Base-by-base conservation (phyloP, 1,140 invertebrate genomes). In the Drosophila takahashii region DNA sequence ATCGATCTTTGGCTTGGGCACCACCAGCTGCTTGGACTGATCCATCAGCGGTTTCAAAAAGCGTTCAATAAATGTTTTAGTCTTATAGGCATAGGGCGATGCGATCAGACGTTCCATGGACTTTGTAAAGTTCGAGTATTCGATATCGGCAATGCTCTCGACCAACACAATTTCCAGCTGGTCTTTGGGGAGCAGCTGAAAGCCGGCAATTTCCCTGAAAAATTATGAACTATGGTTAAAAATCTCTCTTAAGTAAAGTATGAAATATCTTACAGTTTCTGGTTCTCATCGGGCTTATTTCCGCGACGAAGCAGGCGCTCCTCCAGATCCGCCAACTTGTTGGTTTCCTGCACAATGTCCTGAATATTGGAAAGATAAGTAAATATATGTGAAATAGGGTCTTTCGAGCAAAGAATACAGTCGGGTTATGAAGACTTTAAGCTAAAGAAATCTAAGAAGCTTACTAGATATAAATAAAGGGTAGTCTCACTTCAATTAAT, bases 91-190 rank as follows among this genome's bases (percentile, higher is more conserved):
- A 90, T 96, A 95, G 10, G 97, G 96, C 85, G 97, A 95, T 11
- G 94, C 90, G 4, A 93, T 80, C 37, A 99, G 91, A 79, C 96
- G 93, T 39, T 96, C 94, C 92, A 98, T 94, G 1, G 95, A 93
- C 57, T 93, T 91, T 39, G 96, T 92, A 83, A 98, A 97, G 90
- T 95, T 95, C 3, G 94, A 92, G 92, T 97, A 98, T 75, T 97
- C 94, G 52, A 94, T 91, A 71, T 96, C 95, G n/a, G 77, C 93
- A 45, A 98, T 77, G 18, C 85, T 92, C 93, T 99, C 98, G 13
- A 97, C 90, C n/a, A 97, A 81, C 36, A 93, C 69, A 15, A 93
- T 91, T 91, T 96, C 95, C 3, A 98, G 87, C 67, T 95, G 92
- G 1, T 94, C 92, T 91, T 96, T 95, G 0, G 93, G 89, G 6